These are phyloP conservation scores for Chloroceryle aenea DNA, from an alignment of 2,113 vertebrate genomes.

Conservation along the genomic window DNA sequence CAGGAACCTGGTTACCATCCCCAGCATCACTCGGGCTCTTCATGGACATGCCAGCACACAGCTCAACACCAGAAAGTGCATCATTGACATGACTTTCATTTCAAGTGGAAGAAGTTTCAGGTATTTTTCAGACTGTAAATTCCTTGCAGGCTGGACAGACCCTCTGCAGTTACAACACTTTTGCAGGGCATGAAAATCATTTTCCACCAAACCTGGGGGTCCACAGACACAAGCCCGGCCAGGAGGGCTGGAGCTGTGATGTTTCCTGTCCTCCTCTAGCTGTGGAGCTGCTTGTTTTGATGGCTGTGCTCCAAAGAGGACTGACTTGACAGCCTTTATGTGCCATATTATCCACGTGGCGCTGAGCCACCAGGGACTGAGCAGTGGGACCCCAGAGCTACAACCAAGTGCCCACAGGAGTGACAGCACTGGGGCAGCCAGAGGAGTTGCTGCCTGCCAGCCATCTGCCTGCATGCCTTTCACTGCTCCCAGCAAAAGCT, in stretches of 20 bases:
- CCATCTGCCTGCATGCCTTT: background rate
- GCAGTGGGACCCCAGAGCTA: rapidly evolving
- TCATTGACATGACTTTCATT: rapidly evolving
- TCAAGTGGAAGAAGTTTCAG: rapidly evolving
- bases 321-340: rapidly evolving
- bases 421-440: rapidly evolving
- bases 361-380: background rate
- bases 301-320: background rate
- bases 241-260: background rate
- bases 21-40: rapidly evolving
- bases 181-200: background rate
- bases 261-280: background rate
- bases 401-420: background rate
- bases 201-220: background rate
- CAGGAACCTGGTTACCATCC: rapidly evolving
- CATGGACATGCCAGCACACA: rapidly evolving
- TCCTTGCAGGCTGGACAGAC: background rate
- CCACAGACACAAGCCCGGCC: rapidly evolving
- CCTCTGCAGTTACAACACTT: background rate
- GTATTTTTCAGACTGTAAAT: background rate
- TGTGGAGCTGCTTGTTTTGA: rapidly evolving
- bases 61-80: rapidly evolving
- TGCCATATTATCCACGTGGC: background rate
- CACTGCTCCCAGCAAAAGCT: background rate
- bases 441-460: background rate